phyloP scores from a whole-genome alignment of 1,140 invertebrate species.

The Papilio xuthus region DNA sequence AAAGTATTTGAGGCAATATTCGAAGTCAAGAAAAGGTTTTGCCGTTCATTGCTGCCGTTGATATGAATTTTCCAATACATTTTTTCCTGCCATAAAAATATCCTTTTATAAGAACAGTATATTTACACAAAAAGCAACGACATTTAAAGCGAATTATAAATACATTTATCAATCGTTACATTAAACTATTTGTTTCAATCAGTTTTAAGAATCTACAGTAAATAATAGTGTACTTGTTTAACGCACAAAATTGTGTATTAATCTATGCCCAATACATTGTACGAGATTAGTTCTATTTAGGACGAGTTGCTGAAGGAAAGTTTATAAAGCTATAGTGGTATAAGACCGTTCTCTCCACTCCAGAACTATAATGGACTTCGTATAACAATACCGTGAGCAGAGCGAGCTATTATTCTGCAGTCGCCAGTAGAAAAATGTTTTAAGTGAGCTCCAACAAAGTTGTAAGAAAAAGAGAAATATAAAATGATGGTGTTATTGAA shows the following conservation, averaged over 20 bases:
- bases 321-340: background rate
- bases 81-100: too few relatives aligned
- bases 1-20: background rate
- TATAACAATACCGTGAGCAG: slow-evolving; percentile 11
- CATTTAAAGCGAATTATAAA: too few relatives aligned
- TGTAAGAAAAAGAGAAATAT: slow-evolving; percentile 8
- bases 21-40: background rate
- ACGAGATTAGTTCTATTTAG: background rate
- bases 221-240: too few relatives aligned
- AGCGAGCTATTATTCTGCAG: background rate
- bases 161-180: too few relatives aligned
- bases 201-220: too few relatives aligned
- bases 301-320: slow-evolving; percentile 9
- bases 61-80: too few relatives aligned
- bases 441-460: slow-evolving; percentile 3
- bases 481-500: slow-evolving; percentile 11
- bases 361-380: slow-evolving; percentile 21
- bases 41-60: too few relatives aligned
- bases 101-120: too few relatives aligned
- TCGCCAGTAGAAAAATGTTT: background rate
- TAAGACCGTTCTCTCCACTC: background rate
- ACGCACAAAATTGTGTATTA: background rate
- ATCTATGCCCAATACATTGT: background rate
- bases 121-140: too few relatives aligned
- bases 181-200: too few relatives aligned